Evolutionary conservation across 37 sponge, comb jelly and placozoan species (phyloP).

Genomic region (Ianthella basta): DNA sequence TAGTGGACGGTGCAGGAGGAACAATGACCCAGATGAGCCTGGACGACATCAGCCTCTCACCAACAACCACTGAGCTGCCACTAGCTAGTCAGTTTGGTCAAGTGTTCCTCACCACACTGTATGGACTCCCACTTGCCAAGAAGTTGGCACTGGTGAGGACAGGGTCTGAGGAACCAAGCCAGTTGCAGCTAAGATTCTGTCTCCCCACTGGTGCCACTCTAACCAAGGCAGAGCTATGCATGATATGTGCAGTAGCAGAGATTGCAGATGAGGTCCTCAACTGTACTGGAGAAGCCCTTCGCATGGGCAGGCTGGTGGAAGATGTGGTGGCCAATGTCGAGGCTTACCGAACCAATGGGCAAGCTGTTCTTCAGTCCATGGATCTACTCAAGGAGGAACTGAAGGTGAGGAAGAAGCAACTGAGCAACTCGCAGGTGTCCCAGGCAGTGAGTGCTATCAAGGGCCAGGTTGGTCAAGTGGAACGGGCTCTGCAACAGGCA

Average conservation of each 20-base stretch:
- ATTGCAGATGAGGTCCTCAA: slow-evolving; percentile 66
- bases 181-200: slow-evolving; percentile 31
- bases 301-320: slow-evolving; percentile 46
- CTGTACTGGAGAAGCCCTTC: slow-evolving; percentile 49
- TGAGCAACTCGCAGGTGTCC: slow-evolving; percentile 13
- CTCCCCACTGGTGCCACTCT: slow-evolving; percentile 69
- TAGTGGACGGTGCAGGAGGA: slow-evolving; percentile 60
- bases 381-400: slow-evolving; percentile 45
- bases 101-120: slow-evolving; percentile 50
- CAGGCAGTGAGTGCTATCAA: neutral
- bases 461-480: neutral
- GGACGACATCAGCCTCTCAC: slow-evolving; percentile 55
- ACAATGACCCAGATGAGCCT: slow-evolving; percentile 50
- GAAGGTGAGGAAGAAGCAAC: slow-evolving; percentile 41
- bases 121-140: slow-evolving; percentile 45
- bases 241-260: slow-evolving; percentile 53
- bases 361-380: slow-evolving; percentile 32
- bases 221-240: slow-evolving; percentile 51
- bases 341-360: slow-evolving; percentile 44
- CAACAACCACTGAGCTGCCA: slow-evolving; percentile 63
- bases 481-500: slow-evolving; percentile 28
- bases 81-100: slow-evolving; percentile 84
- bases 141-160: slow-evolving; percentile 46
- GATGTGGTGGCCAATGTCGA: slow-evolving; percentile 30
- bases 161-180: slow-evolving; percentile 11